A percentile compares a stretch with the other conserved stretches of the same genome.
Evolutionary conservation across 53 echinoderm and acorn worm species (phyloP).

Genomic region (Temnopleurus reevesii): DNA sequence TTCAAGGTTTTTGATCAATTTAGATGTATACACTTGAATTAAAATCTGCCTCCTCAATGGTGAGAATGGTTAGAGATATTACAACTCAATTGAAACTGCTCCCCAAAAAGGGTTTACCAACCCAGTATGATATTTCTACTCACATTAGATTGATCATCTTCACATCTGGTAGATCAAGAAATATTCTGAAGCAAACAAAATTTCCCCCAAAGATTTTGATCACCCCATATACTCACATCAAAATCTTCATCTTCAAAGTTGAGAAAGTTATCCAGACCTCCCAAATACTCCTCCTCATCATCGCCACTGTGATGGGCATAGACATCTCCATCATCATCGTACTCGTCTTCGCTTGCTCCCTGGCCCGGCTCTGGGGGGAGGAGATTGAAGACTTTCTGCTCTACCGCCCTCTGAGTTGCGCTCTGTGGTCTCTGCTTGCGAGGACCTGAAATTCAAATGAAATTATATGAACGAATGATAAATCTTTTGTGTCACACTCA

Average conservation of each 20-base stretch:
- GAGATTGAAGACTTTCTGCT: conserved; percentile 84
- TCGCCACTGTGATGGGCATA: conserved; percentile 21
- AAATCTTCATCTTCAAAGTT: conserved; percentile 92
- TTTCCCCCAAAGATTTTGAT: too few species aligned
- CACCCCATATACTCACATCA: conserved; percentile 77
- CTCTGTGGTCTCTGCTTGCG: conserved; percentile 72
- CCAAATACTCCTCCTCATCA: conserved; percentile 65
- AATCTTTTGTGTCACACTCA: too few species aligned
- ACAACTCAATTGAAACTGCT: too few species aligned
- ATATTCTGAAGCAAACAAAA: not conserved
- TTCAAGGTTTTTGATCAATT: too few species aligned
- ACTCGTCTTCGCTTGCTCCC: conserved; percentile 16
- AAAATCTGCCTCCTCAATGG: too few species aligned
- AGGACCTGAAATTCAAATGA: not conserved
- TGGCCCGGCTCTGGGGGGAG: conserved; percentile 29
- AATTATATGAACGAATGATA: too few species aligned
- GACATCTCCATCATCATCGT: conserved; percentile 29
- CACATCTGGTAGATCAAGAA: too few species aligned
- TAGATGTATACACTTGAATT: too few species aligned
- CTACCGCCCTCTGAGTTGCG: conserved; percentile 91
- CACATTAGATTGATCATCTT: too few species aligned
- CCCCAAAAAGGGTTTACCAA: too few species aligned
- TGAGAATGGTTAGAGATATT: too few species aligned
- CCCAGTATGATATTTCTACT: too few species aligned
- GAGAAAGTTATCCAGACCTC: conserved; percentile 79